Evolutionary conservation across 2,113 vertebrate genomes (phyloP).

Genomic region (Prionailurus bengalensis): DNA sequence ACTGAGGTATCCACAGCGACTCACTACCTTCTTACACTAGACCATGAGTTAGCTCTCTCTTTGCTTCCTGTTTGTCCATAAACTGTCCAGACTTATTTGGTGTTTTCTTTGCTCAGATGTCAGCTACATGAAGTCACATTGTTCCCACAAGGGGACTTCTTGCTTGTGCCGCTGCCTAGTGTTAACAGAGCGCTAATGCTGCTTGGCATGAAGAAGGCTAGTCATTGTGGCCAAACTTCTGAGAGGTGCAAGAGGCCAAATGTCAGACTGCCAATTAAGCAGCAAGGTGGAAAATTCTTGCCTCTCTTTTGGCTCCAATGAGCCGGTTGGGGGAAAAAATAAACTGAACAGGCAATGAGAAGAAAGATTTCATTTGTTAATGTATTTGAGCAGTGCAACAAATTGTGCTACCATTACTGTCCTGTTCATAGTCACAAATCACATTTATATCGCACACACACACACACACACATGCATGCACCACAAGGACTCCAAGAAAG

Average conservation of each 20-base stretch:
- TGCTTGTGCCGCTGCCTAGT: constrained; percentile 47
- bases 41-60: not conserved
- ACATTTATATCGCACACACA: not conserved
- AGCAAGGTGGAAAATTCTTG: constrained; percentile 87
- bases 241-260: constrained; percentile 81
- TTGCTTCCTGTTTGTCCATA: constrained; percentile 7
- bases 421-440: not conserved
- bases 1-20: accelerated
- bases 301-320: constrained; percentile 82
- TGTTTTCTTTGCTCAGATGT: constrained; percentile 61
- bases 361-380: constrained; percentile 75
- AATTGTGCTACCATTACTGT: not conserved
- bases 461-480: too few relatives aligned
- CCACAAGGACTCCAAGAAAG: not conserved
- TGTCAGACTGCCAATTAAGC: constrained; percentile 85
- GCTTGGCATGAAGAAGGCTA: constrained; percentile 81
- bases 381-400: not conserved
- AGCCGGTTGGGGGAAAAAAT: not conserved
- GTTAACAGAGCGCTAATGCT: constrained; percentile 85
- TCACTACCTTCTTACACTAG: not conserved
- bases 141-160: constrained; percentile 72
- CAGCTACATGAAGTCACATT: constrained; percentile 60
- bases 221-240: constrained; percentile 79
- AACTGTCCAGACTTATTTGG: constrained; percentile 28
- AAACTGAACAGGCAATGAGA: constrained; percentile 67